Evolutionary conservation across 2,113 vertebrate species (phyloP).

Genomic region (Limanda limanda): DNA sequence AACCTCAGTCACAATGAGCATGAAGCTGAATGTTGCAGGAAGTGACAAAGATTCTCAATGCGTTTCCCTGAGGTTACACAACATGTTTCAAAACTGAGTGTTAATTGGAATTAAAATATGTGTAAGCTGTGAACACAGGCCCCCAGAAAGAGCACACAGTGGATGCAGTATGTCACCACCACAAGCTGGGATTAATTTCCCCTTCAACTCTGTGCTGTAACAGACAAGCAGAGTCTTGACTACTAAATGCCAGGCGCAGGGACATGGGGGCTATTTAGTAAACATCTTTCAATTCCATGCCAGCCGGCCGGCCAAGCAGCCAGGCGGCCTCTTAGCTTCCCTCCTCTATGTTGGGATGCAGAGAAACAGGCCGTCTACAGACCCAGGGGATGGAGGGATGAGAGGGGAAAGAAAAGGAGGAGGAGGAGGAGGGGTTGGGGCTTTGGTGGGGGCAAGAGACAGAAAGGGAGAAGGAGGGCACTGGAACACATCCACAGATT

Average conservation of each 20-base stretch:
- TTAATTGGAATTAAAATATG: slow-evolving; percentile 55
- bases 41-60: slow-evolving; percentile 25
- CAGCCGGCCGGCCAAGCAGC: slow-evolving; percentile 58
- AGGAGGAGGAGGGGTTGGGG: not conserved
- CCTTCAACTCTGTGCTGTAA: slow-evolving; percentile 45
- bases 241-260: slow-evolving; percentile 69
- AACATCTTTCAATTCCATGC: slow-evolving; percentile 72
- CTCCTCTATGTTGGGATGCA: slow-evolving; percentile 60
- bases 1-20: slow-evolving; percentile 21
- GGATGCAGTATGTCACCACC: slow-evolving; percentile 12
- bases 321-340: slow-evolving; percentile 52
- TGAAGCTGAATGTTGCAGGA: slow-evolving; percentile 5
- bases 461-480: slow-evolving; percentile 72
- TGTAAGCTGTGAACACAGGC: slow-evolving; percentile 38
- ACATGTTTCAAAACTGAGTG: slow-evolving; percentile 13
- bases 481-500: slow-evolving; percentile 79
- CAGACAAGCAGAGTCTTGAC: slow-evolving; percentile 68
- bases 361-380: slow-evolving; percentile 64
- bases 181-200: slow-evolving; percentile 41
- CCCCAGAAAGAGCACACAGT: not conserved
- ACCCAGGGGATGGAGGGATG: slow-evolving; percentile 71
- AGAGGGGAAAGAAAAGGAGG: slow-evolving; percentile 60
- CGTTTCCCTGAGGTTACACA: slow-evolving; percentile 40
- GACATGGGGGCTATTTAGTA: slow-evolving; percentile 76
- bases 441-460: slow-evolving; percentile 2